Conservation (phyloP, 2,797 vertebrate genomes). For the Myiotriccus ornatus region DNA sequence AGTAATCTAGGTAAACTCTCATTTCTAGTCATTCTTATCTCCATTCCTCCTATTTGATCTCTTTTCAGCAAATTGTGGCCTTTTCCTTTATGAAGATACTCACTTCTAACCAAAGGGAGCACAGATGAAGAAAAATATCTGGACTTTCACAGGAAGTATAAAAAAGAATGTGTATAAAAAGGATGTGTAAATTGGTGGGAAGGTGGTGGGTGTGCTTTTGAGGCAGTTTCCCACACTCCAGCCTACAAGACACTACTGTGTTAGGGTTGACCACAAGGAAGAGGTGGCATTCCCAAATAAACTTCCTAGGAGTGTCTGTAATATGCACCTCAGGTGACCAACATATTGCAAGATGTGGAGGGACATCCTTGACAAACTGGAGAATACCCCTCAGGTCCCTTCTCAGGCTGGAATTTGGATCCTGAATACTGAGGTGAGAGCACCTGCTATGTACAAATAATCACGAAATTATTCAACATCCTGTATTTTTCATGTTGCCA, state of each 20-base stretch:
- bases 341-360: accelerated
- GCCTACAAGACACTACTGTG: background rate
- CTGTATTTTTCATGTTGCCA: background rate
- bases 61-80: background rate
- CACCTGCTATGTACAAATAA: background rate
- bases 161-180: background rate
- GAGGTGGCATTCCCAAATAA: background rate
- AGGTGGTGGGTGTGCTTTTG: background rate
- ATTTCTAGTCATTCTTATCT: background rate
- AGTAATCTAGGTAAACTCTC: background rate
- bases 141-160: background rate
- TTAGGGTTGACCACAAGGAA: background rate
- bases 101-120: background rate
- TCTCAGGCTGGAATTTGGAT: background rate
- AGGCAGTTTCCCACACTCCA: background rate
- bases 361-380: background rate
- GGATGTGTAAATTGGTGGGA: background rate
- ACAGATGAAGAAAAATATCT: background rate
- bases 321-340: accelerated
- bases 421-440: background rate
- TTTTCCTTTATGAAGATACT: background rate
- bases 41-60: background rate
- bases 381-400: background rate
- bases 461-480: background rate
- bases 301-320: background rate